Evolutionary conservation across 2,888 invertebrate species (phyloP).

Genomic region (Mesorhabditis belari): DNA sequence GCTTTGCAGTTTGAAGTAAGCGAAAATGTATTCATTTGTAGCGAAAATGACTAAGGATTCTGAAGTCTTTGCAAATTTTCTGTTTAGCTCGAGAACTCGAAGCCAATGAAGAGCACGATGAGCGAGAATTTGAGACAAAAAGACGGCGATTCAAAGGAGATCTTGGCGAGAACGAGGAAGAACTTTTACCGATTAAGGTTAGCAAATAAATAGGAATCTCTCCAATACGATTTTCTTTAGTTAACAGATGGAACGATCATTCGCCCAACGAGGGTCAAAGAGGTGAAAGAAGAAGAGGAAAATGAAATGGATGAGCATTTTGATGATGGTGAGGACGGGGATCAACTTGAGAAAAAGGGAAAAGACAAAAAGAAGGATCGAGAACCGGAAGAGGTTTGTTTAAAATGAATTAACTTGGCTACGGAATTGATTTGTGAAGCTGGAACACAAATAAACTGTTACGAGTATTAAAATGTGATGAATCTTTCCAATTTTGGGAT

Average conservation of each 20-base stretch:
- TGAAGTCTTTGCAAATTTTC: background rate
- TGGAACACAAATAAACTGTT: too few relatives aligned
- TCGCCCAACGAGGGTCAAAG: constrained; percentile 30
- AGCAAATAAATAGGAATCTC: background rate
- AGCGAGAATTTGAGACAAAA: constrained; percentile 15
- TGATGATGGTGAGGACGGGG: constrained; percentile 15
- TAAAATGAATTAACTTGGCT: background rate
- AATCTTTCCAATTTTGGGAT: constrained; percentile 15
- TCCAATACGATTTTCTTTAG: background rate
- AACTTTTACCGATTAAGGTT: constrained; percentile 46
- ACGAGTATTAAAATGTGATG: background rate
- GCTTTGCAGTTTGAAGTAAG: background rate
- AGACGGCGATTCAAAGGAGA: constrained; percentile 26
- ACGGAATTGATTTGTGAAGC: too few relatives aligned
- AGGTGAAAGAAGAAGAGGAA: constrained; percentile 15
- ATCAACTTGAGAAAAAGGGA: constrained; percentile 15
- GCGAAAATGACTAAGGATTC: too few relatives aligned
- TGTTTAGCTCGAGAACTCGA: constrained; percentile 9
- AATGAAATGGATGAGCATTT: constrained; percentile 15
- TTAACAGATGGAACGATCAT: constrained; percentile 23
- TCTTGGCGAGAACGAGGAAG: constrained; percentile 23
- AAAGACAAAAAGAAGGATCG: constrained; percentile 9
- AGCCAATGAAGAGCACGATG: constrained; percentile 18
- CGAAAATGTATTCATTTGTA: background rate
- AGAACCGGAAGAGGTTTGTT: background rate